Conservation (phyloP, 2,113 vertebrate species). For the Cariama cristata region DNA sequence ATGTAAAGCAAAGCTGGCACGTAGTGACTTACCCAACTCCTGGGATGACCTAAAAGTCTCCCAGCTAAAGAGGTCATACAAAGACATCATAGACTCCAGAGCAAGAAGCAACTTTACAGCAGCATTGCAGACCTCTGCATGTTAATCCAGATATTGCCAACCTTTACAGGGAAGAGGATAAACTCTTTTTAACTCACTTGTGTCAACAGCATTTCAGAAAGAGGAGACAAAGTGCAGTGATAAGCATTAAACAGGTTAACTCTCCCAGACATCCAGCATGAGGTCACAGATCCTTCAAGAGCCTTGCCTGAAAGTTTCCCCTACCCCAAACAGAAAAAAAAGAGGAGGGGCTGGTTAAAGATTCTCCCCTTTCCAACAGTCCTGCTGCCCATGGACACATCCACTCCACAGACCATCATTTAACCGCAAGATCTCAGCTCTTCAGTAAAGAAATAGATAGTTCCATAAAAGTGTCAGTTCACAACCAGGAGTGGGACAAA, state of each 20-base stretch:
- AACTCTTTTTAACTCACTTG: neutral
- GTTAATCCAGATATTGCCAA: neutral
- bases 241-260: neutral
- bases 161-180: neutral
- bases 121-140: neutral
- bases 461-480: neutral
- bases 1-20: neutral
- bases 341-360: neutral
- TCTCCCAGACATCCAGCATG: neutral
- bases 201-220: neutral
- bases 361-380: neutral
- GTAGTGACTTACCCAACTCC: neutral
- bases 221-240: neutral
- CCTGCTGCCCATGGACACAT: neutral
- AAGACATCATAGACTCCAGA: neutral
- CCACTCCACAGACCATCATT: neutral
- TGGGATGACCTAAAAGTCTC: neutral
- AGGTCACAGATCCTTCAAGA: neutral
- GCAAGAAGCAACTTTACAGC: neutral
- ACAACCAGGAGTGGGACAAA: neutral
- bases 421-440: neutral
- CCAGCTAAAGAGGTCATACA: neutral
- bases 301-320: neutral
- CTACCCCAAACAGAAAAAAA: neutral
- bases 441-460: neutral